Base-by-base conservation (phyloP, 2,797 vertebrate species). In the Sylvia borin region DNA sequence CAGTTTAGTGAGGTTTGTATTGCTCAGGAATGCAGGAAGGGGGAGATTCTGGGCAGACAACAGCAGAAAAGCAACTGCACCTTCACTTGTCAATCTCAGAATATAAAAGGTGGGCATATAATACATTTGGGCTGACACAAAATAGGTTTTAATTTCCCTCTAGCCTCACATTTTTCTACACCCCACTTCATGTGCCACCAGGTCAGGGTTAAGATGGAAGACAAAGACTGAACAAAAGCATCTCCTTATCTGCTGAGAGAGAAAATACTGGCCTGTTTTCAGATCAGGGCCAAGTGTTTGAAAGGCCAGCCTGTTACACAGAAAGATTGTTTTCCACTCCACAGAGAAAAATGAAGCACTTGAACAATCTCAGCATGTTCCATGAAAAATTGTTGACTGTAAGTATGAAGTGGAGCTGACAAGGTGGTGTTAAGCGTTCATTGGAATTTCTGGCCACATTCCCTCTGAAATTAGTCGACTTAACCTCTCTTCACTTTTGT, bases 321-420 rank as follows among this genome's bases (percentile, higher is more conserved):
- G 71, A 87, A 57, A 91, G n/a, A 84, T 91, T 83, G 51, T 95
- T 96, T 91, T 81, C 88, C 95, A 91, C 92, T 90, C 89, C 21
- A 42, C 90, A 65, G 48, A 9, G 48, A 85, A 88, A 86, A 88
- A 74, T 36, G 11, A 80, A 86, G 47, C 89, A 32, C 73, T 88
- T 90, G 16, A 45, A 40, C 92, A 45, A 48, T 61, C 76, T 82
- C 67, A 58, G 24, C n/a, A 4, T 45, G 31, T 68, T 77, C 74
- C 38, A 13, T 9, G 40, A 85, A 65, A 53, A 90, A 88, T 51
- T 83, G 36, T 65, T 58, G 50, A 32, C 25, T 54, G 0, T 22
- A 32, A 85, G 75, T 19, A 50, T 18, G 45, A 90, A 88, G 68
- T 43, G 66, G 47, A 85, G n/a, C 65, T 85, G 54, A 21, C 62